Conservation (phyloP, 37 sponge, comb jelly and placozoan genomes). For the Haliclona indistincta region DNA sequence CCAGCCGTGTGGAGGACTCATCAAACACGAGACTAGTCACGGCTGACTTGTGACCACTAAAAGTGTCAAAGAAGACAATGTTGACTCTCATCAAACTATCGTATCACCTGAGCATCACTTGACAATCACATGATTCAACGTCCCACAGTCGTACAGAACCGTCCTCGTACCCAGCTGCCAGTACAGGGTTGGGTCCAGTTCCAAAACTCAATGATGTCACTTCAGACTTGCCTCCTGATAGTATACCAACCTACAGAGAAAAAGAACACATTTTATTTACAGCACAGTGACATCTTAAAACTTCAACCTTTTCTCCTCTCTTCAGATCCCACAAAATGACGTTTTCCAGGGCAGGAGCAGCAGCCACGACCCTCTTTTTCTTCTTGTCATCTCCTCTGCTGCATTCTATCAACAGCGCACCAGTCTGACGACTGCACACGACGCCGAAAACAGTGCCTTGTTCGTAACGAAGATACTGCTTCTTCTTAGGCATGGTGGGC, state of each 20-base stretch:
- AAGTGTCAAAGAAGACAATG: no score
- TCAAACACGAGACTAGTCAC: slow-evolving; percentile 77
- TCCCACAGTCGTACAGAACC: slow-evolving; percentile 56
- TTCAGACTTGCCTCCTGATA: slow-evolving; percentile 55
- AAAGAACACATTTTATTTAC: no score
- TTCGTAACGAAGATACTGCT: slow-evolving; percentile 83
- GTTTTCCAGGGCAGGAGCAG: slow-evolving; percentile 79
- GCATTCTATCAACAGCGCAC: slow-evolving; percentile 26
- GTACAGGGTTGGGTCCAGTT: not conserved
- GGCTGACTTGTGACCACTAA: slow-evolving; percentile 91
- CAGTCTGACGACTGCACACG: slow-evolving; percentile 55
- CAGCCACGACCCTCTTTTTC: not conserved
- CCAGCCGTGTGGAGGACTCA: slow-evolving; percentile 52
- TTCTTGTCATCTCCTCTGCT: no score
- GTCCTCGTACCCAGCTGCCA: slow-evolving; percentile 72
- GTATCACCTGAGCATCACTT: no score
- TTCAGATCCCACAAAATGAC: slow-evolving; percentile 84
- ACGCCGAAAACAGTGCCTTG: slow-evolving; percentile 59
- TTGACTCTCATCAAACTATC: no score
- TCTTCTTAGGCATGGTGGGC: slow-evolving; percentile 62
- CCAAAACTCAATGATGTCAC: slow-evolving; percentile 47
- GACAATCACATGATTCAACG: slow-evolving; percentile 9
- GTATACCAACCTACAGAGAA: not conserved
- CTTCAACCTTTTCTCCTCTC: slow-evolving; percentile 57
- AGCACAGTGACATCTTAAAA: no score